phyloP scores from a whole-genome alignment of 2,888 invertebrate species.

The Mesochorus sp. region DNA sequence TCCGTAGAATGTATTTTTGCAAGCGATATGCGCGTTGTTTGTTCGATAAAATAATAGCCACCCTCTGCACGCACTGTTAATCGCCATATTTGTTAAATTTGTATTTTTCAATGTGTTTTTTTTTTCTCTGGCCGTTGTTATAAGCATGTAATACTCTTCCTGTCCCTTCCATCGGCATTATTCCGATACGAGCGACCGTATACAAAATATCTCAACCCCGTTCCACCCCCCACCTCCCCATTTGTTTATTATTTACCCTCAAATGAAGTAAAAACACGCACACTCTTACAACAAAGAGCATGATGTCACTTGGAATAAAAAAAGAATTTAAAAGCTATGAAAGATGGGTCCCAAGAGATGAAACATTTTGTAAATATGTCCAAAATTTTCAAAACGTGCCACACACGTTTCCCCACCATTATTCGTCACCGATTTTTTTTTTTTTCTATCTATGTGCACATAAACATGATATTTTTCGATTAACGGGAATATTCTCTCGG shows the following conservation, averaged over 20 bases:
- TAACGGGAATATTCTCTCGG: too few species aligned
- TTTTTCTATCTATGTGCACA: too few species aligned
- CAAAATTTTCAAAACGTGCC: too few species aligned
- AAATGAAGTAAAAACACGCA: neutral
- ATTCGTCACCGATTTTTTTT: too few species aligned
- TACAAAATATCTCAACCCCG: constrained; percentile 22
- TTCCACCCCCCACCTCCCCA: too few species aligned
- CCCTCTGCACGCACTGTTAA: constrained; percentile 33
- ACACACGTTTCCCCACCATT: too few species aligned
- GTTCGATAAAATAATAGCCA: constrained; percentile 30
- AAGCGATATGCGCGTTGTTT: constrained; percentile 11
- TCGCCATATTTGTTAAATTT: too few species aligned
- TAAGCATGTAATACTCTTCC: constrained; percentile 25
- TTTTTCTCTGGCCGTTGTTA: neutral
- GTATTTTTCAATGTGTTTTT: too few species aligned
- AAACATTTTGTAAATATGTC: too few species aligned
- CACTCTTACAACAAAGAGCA: constrained; percentile 10
- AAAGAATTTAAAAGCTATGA: neutral
- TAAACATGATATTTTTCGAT: too few species aligned
- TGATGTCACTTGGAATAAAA: neutral
- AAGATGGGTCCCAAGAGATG: too few species aligned
- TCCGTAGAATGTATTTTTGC: too few species aligned
- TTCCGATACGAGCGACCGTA: constrained; percentile 43
- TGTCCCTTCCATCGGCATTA: constrained; percentile 4
- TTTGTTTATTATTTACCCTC: neutral